Evolutionary conservation across 2,888 invertebrate genomes (phyloP).

Genomic region (Zootermopsis nevadensis): DNA sequence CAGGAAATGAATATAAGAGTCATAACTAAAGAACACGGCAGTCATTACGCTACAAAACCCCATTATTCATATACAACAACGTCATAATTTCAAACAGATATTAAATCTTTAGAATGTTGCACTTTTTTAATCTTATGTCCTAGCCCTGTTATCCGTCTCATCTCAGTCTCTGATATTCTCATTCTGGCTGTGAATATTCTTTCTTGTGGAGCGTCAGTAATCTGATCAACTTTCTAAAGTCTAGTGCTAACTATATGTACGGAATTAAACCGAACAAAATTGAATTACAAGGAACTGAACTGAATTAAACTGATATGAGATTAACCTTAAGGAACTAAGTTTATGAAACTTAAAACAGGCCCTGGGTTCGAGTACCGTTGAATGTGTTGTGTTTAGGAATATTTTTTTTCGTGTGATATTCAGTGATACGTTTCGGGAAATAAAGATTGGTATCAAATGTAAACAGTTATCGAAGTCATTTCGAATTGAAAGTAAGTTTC

Average conservation of each 20-base stretch:
- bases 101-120: conserved; percentile 11
- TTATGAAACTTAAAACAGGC: too few species aligned
- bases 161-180: conserved; percentile 21
- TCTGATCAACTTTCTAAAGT: too few species aligned
- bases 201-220: conserved; percentile 46
- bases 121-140: conserved; percentile 23
- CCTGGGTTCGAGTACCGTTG: too few species aligned
- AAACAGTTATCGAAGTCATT: too few species aligned
- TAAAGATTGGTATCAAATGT: too few species aligned
- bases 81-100: background rate
- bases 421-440: too few species aligned
- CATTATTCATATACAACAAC: conserved; percentile 8
- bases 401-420: too few species aligned
- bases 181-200: conserved; percentile 47
- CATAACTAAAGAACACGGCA: background rate
- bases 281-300: conserved; percentile 25
- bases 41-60: background rate
- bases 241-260: too few species aligned
- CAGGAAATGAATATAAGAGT: background rate
- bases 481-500: too few species aligned
- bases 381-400: too few species aligned
- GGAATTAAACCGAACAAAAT: conserved; percentile 14
- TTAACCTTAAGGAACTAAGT: too few species aligned
- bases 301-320: too few species aligned
- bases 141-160: background rate